phyloP scores from a whole-genome alignment of 1,140 invertebrate genomes.

The Drosophila baimaii region DNA sequence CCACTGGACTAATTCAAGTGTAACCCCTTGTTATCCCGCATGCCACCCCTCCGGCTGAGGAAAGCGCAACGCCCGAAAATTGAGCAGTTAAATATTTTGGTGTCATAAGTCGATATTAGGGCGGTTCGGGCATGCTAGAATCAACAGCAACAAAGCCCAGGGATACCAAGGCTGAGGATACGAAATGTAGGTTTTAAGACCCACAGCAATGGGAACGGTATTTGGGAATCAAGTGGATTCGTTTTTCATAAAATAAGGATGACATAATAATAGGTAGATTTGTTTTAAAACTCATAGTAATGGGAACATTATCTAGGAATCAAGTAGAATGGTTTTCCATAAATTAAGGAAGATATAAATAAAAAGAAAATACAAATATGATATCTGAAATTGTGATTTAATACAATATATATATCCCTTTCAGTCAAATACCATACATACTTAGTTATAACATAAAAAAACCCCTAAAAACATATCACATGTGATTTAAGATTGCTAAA shows the following conservation, averaged over 20 bases:
- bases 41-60: slow-evolving; percentile 23
- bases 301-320: too few relatives aligned
- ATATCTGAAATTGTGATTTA: too few relatives aligned
- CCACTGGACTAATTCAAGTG: slow-evolving; percentile 78
- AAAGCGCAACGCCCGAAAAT: slow-evolving; percentile 72
- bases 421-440: too few relatives aligned
- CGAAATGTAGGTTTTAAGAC: slow-evolving; percentile 39
- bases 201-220: slow-evolving; percentile 11
- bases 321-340: too few relatives aligned
- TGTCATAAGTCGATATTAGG: slow-evolving; percentile 83
- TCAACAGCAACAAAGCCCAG: slow-evolving; percentile 18
- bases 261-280: too few relatives aligned
- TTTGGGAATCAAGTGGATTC: not conserved
- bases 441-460: too few relatives aligned
- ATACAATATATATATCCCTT: too few relatives aligned
- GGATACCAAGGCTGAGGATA: not conserved
- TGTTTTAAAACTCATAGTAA: too few relatives aligned
- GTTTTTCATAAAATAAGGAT: not conserved
- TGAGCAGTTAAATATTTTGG: slow-evolving; percentile 83
- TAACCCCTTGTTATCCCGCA: slow-evolving; percentile 73
- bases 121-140: slow-evolving; percentile 10
- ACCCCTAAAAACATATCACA: too few relatives aligned
- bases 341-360: too few relatives aligned
- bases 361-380: too few relatives aligned
- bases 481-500: too few relatives aligned